Evolutionary conservation across 2,888 invertebrate species (phyloP).

Genomic region (Ariolimax columbianus): DNA sequence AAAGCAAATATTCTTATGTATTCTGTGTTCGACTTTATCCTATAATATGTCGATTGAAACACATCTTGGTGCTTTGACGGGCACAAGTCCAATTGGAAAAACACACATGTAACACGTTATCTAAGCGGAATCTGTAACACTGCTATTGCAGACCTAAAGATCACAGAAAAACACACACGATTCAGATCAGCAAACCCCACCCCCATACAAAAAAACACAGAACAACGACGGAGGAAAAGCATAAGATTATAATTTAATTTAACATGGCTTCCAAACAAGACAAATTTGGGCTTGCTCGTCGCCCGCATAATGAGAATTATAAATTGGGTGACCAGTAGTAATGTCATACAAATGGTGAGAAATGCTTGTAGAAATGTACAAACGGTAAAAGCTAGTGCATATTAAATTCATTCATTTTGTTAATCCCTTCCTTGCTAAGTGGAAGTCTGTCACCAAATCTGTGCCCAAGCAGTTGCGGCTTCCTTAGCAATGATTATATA

Average conservation of each 20-base stretch:
- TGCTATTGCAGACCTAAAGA: no score
- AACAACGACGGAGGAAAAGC: neutral
- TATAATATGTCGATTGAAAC: no score
- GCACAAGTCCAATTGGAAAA: no score
- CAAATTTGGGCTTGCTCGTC: slow-evolving; percentile 36
- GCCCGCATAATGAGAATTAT: slow-evolving; percentile 20
- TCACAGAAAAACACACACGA: no score
- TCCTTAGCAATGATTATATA: neutral
- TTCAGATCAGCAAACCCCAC: no score
- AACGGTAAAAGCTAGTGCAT: neutral
- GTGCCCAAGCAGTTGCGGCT: neutral
- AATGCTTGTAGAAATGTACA: neutral
- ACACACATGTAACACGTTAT: no score
- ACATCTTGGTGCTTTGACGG: no score
- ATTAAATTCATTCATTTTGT: no score
- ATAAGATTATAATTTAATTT: slow-evolving; percentile 39
- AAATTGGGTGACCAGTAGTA: neutral
- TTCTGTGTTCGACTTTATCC: no score
- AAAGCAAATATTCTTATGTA: no score
- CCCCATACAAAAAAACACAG: neutral
- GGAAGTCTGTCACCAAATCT: neutral
- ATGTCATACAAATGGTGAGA: neutral
- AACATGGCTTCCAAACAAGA: slow-evolving; percentile 45
- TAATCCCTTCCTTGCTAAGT: no score
- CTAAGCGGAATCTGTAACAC: no score